Conservation (phyloP, 2,888 invertebrate genomes). For the Amphipyra tragopoginis region DNA sequence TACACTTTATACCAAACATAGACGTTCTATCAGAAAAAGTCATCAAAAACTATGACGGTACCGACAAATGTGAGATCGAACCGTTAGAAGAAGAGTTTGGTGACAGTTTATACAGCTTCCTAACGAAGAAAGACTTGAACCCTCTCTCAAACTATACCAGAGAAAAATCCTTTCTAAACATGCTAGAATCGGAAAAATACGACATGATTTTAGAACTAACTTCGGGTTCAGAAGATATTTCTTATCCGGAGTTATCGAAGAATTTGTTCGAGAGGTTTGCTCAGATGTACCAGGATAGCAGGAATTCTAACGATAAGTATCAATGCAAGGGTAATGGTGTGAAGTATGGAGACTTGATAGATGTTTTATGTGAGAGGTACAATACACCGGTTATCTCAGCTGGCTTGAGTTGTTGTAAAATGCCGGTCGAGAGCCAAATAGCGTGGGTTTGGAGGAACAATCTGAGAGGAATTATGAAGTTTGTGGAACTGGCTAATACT, state of each 20-base stretch:
- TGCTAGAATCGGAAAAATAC: constrained; percentile 92
- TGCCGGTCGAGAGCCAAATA: constrained; percentile 92
- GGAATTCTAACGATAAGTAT: constrained; percentile 76
- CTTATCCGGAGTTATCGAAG: constrained; percentile 82
- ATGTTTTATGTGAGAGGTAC: constrained; percentile 91
- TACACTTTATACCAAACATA: constrained; percentile 94
- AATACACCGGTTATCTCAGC: constrained; percentile 92
- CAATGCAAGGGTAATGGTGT: constrained; percentile 68
- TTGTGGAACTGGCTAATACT: constrained; percentile 91
- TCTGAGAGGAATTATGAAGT: constrained; percentile 91
- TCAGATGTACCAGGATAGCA: constrained; percentile 80
- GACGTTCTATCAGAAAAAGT: constrained; percentile 77
- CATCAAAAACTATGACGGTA: constrained; percentile 70
- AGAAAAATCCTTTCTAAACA: constrained; percentile 91
- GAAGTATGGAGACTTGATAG: constrained; percentile 87
- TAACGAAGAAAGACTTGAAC: constrained; percentile 81
- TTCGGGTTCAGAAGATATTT: constrained; percentile 92
- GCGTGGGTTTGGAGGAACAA: constrained; percentile 93
- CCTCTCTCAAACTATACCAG: constrained; percentile 82
- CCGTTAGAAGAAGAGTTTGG: constrained; percentile 91
- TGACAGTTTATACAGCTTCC: constrained; percentile 89
- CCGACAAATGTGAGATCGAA: constrained; percentile 75
- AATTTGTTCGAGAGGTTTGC: constrained; percentile 86
- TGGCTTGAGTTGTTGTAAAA: constrained; percentile 95
- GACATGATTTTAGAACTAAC: constrained; percentile 93